Conservation (phyloP, 2,113 vertebrate genomes). For the Grallaria varia region DNA sequence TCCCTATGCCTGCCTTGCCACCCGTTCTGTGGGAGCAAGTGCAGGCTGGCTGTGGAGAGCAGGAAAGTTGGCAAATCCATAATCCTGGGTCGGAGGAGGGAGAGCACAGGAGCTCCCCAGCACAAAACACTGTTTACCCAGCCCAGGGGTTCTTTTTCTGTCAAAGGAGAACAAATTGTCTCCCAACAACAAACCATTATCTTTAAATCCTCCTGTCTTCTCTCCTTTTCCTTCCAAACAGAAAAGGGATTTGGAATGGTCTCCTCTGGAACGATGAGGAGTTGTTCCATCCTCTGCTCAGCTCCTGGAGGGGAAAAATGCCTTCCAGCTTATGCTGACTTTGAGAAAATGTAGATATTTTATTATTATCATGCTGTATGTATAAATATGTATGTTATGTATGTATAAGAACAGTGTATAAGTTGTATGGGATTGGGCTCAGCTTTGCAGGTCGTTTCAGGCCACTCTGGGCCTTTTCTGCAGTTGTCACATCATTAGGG, state of each 20-base stretch:
- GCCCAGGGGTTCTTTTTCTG: neutral
- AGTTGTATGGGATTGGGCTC: neutral
- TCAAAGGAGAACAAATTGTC: neutral
- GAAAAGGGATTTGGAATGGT: neutral
- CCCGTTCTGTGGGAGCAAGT: neutral
- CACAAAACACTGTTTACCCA: neutral
- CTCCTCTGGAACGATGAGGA: neutral
- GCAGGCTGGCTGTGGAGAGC: neutral
- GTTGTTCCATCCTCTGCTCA: neutral
- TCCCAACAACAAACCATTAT: neutral
- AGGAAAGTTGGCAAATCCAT: neutral
- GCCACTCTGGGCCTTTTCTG: neutral
- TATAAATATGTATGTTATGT: neutral
- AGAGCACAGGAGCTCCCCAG: neutral
- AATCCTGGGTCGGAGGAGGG: fast-evolving
- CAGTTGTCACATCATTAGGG: neutral
- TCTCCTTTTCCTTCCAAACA: neutral
- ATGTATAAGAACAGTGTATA: neutral
- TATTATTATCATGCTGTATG: neutral
- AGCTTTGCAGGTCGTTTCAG: neutral
- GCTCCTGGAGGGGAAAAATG: neutral
- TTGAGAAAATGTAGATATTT: neutral
- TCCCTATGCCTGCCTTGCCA: neutral
- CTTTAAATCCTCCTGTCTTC: neutral
- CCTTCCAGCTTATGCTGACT: neutral